These are phyloP conservation scores for Nilaparvata lugens DNA, from an alignment of 1,140 invertebrate genomes.

Conservation along the genomic window DNA sequence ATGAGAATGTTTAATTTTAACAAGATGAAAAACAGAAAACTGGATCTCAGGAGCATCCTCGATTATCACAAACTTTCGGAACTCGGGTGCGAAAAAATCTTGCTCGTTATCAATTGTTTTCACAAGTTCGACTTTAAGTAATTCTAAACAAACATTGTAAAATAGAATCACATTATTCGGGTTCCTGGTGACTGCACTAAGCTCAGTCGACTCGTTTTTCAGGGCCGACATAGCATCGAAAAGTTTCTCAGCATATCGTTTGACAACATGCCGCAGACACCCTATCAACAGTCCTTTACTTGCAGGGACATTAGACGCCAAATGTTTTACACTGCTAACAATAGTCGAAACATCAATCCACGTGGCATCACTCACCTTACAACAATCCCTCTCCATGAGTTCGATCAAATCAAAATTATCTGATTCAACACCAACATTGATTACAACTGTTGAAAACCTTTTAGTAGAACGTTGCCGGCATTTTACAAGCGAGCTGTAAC, in stretches of 20 bases:
- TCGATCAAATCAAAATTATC: neutral
- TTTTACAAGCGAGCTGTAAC: neutral
- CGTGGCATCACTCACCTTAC: too few relatives aligned
- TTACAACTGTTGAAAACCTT: constrained; percentile 13
- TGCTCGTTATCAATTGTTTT: neutral
- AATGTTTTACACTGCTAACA: too few relatives aligned
- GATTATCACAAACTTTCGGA: neutral
- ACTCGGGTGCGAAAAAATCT: neutral
- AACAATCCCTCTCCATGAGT: neutral
- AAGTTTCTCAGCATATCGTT: constrained; percentile 1
- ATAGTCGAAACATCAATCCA: too few relatives aligned
- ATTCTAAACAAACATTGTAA: constrained; percentile 1
- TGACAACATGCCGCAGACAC: neutral
- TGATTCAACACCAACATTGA: neutral
- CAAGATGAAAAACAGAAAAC: neutral
- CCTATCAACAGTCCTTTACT: too few relatives aligned
- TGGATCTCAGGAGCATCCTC: neutral
- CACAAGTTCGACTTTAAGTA: neutral
- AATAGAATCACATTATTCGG: constrained; percentile 1
- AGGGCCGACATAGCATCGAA: neutral
- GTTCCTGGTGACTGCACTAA: neutral
- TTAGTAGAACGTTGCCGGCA: neutral
- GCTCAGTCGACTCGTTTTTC: neutral
- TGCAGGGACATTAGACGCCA: too few relatives aligned
- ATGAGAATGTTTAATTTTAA: too few relatives aligned